Evolutionary conservation across 2,113 vertebrate species (phyloP).

Genomic region (Mustelus asterias): DNA sequence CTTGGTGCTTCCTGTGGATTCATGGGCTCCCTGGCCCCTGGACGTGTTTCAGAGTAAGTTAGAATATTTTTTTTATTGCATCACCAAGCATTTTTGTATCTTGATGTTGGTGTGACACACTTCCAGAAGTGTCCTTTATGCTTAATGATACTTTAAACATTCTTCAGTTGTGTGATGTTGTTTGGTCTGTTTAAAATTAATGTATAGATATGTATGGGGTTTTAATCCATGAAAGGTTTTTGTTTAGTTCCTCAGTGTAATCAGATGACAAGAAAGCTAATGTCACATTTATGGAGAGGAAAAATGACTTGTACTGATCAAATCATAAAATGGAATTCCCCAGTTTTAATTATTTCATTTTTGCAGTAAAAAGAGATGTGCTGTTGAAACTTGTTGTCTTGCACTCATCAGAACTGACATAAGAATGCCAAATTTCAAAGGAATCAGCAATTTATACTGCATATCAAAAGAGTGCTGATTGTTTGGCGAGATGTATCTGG

Average conservation of each 20-base stretch:
- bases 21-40: constrained; percentile 69
- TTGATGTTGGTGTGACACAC: not conserved
- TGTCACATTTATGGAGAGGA: not conserved
- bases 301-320: not conserved
- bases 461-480: too few relatives aligned
- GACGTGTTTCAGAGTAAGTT: constrained; percentile 71
- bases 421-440: too few relatives aligned
- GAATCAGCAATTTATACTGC: too few relatives aligned
- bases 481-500: too few relatives aligned
- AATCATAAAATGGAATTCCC: not conserved
- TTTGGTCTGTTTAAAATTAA: not conserved
- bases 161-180: not conserved
- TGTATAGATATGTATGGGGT: not conserved
- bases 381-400: too few relatives aligned
- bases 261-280: not conserved
- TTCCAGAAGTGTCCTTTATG: not conserved
- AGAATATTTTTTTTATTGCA: not conserved
- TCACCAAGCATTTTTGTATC: not conserved
- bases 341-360: not conserved
- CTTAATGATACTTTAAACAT: not conserved
- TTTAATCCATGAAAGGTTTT: not conserved
- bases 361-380: not conserved
- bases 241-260: not conserved
- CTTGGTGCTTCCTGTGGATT: constrained; percentile 71
- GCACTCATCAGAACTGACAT: too few relatives aligned